Percentiles rank a stretch among this genome's conserved stretches.
These are phyloP conservation scores for Acanthopagrus latus DNA, from an alignment of 2,797 vertebrate species.

Conservation along the genomic window DNA sequence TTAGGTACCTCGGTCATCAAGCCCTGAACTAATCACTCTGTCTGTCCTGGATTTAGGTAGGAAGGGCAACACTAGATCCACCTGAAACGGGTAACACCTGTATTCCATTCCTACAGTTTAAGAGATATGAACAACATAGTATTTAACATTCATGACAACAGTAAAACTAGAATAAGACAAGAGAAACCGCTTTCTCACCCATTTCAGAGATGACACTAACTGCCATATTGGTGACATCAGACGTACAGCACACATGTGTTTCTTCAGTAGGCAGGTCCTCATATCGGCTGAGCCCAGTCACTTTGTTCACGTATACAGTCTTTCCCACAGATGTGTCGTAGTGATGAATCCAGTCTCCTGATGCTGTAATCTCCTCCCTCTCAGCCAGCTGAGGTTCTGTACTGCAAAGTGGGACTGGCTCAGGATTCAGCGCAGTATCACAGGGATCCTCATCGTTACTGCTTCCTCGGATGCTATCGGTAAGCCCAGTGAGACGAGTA, in stretches of 20 bases:
- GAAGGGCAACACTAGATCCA: slow-evolving; percentile 92
- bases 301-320: slow-evolving; percentile 91
- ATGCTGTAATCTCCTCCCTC: slow-evolving; percentile 31
- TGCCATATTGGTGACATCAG: slow-evolving; percentile 92
- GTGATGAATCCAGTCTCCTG: slow-evolving; percentile 89
- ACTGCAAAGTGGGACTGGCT: not conserved
- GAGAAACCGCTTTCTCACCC: slow-evolving; percentile 81
- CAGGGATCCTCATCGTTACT: slow-evolving; percentile 30
- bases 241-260: slow-evolving; percentile 82
- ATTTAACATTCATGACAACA: not conserved
- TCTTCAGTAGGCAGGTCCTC: slow-evolving; percentile 79
- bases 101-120: slow-evolving; percentile 90
- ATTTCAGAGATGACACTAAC: slow-evolving; percentile 89
- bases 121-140: slow-evolving; percentile 52
- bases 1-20: slow-evolving; percentile 86
- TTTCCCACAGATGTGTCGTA: slow-evolving; percentile 89
- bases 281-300: slow-evolving; percentile 94
- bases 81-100: slow-evolving; percentile 95
- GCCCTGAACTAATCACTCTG: slow-evolving; percentile 85
- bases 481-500: not conserved
- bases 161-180: not conserved
- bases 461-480: slow-evolving; percentile 30
- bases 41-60: slow-evolving; percentile 90
- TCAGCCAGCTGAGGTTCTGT: slow-evolving; percentile 16
- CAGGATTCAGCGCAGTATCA: not conserved